Conservation (phyloP, 2,113 vertebrate species). For the Tympanuchus pallidicinctus region DNA sequence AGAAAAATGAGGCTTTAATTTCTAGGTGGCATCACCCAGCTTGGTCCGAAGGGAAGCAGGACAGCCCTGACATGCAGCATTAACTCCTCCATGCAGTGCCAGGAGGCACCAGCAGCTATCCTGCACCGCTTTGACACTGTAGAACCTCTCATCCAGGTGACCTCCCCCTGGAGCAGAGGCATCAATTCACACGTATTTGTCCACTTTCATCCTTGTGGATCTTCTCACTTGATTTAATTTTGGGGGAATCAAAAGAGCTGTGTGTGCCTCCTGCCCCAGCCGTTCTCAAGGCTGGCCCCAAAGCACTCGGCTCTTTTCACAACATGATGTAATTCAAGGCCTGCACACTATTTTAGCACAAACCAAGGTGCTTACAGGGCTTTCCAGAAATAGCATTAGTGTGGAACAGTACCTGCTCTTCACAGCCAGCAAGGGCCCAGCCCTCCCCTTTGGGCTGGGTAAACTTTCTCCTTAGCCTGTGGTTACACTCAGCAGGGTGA, state of each 20-base stretch:
- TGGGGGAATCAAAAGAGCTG: neutral
- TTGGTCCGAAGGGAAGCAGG: neutral
- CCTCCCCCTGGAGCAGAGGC: neutral
- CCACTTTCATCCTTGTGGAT: constrained; percentile 11
- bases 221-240: neutral
- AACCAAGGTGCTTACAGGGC: neutral
- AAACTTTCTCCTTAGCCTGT: neutral
- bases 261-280: neutral
- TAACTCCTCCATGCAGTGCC: neutral
- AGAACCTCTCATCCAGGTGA: neutral
- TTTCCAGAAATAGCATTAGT: neutral
- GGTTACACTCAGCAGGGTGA: neutral
- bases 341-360: neutral
- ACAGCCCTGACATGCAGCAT: neutral
- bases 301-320: neutral
- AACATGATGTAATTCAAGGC: neutral
- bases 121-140: neutral
- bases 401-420: neutral
- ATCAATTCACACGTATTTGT: neutral
- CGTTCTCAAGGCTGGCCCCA: neutral
- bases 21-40: neutral
- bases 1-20: neutral
- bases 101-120: neutral
- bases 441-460: neutral
- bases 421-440: neutral